Base-by-base conservation (phyloP, 1,140 invertebrate species). In the Drosophila grimshawi region DNA sequence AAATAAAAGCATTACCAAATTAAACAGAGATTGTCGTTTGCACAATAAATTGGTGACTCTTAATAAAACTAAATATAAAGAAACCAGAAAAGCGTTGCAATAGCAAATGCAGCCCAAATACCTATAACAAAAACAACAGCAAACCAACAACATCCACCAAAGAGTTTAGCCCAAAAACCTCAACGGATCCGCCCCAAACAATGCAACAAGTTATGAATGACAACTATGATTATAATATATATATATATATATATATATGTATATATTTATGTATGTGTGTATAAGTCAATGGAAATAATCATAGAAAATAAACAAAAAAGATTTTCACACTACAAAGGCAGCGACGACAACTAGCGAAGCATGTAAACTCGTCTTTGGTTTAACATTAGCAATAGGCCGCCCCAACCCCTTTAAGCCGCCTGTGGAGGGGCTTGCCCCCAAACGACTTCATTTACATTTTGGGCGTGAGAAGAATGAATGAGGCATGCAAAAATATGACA, bases 371-470 rank as follows among this genome's bases (percentile, higher is more conserved):
- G 82, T 86, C 61, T 63, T 66, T 62, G 67, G 39, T 66, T 55
- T 80, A 78, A 57, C 80, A 79, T 85, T 81, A 81, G 81, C 81
- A 74, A 74, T 66, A 85, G 57, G 56, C 48, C 60, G 0, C 45
- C 65, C 51, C 55, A 6, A 55, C 52, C 41, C 41, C 45, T 35
- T 32, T 19, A 29, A 30, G 27, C 33, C 39, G 1, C 43, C 30
- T 27, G 11, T 4, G 10, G 29, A 4, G 6, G 29, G 30, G 43
- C 53, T 57, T 55, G 19, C 52, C 64, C 53, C 53, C 29, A 76
- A 65, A 49, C 74, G 48, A 62, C 82, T 82, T 86, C 76, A 86
- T 86, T 86, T 86, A 82, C 82, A 86, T 86, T 79, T 86, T 86
- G 83, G 82, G 83, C 82, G 82, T 86, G 82, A 82, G 82, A 86